phyloP scores from a whole-genome alignment of 2,113 vertebrate species.

The Nicator chloris region DNA sequence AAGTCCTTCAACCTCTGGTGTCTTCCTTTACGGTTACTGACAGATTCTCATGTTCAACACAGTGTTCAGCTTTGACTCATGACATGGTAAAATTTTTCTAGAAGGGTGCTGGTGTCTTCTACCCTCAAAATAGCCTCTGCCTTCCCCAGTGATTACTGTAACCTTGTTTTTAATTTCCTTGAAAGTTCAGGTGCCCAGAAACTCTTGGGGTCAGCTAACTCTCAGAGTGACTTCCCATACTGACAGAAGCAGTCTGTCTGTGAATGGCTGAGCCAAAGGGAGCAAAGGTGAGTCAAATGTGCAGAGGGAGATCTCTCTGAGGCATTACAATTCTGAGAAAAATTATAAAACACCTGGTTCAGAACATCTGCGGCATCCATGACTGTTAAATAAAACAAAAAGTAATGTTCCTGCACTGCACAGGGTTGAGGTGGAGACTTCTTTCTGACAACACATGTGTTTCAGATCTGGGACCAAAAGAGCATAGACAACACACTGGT shows the following conservation, averaged over 20 bases:
- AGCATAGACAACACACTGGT: neutral
- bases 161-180: neutral
- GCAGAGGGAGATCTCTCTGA: neutral
- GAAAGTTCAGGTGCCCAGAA: neutral
- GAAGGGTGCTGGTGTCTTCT: neutral
- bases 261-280: neutral
- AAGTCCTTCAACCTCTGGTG: neutral
- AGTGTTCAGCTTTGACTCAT: neutral
- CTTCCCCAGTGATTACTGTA: neutral
- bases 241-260: neutral
- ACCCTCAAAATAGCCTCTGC: neutral
- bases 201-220: neutral
- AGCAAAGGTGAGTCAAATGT: neutral
- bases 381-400: neutral
- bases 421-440: neutral
- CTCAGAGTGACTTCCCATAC: neutral
- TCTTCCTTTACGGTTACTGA: neutral
- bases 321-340: neutral
- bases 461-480: neutral
- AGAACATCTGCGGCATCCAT: neutral
- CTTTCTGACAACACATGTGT: neutral
- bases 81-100: neutral
- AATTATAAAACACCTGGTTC: neutral
- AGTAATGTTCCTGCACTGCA: rapidly evolving
- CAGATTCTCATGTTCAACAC: neutral